Conservation (phyloP, 2,888 invertebrate genomes). For the Heliothis peltigera region DNA sequence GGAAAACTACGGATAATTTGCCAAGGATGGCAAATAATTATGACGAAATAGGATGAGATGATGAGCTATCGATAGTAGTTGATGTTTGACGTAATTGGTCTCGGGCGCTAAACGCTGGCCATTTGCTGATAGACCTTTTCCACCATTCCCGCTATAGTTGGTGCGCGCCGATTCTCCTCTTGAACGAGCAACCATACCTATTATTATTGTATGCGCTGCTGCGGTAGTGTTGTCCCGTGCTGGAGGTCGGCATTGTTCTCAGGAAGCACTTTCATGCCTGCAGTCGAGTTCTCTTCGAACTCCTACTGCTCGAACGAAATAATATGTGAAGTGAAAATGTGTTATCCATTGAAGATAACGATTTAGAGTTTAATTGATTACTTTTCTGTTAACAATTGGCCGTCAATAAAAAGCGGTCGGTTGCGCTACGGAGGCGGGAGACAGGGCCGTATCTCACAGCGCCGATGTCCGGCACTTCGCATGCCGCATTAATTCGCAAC, state of each 20-base stretch:
- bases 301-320: background rate
- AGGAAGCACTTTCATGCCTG: background rate
- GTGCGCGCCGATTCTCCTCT: constrained; percentile 20
- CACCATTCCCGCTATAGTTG: constrained; percentile 33
- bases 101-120: constrained; percentile 24
- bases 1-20: constrained; percentile 5
- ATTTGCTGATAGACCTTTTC: constrained; percentile 34
- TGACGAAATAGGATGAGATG: constrained; percentile 25
- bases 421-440: constrained; percentile 46
- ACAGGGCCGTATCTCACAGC: constrained; percentile 50
- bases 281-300: background rate
- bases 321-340: background rate
- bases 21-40: constrained; percentile 13
- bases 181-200: constrained; percentile 33
- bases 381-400: constrained; percentile 47
- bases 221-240: constrained; percentile 9
- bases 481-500: constrained; percentile 61
- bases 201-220: background rate
- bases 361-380: constrained; percentile 30
- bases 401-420: constrained; percentile 48
- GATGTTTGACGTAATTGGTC: constrained; percentile 68
- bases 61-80: constrained; percentile 65
- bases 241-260: constrained; percentile 1
- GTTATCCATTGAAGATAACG: constrained; percentile 4
- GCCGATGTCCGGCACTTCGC: constrained; percentile 49